Percentiles rank a stretch among this genome's conserved stretches.
phyloP scores from a whole-genome alignment of 1,140 invertebrate genomes.

The Berghia stephanieae region DNA sequence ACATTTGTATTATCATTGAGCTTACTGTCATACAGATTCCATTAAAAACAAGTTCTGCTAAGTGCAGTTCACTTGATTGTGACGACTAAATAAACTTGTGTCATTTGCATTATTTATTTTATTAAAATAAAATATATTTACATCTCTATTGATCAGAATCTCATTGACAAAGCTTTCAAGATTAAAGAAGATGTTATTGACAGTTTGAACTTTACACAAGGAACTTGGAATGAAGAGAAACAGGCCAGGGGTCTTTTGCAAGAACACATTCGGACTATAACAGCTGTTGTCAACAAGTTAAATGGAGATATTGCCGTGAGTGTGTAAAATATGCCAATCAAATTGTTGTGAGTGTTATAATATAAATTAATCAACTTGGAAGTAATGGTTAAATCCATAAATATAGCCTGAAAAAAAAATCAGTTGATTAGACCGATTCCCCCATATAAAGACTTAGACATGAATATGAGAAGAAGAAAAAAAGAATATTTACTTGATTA shows the following conservation, averaged over 20 bases:
- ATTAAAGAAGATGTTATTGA: conserved; percentile 66
- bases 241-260: conserved; percentile 57
- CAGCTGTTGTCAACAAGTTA: conserved; percentile 60
- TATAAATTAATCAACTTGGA: too few species aligned
- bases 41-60: neutral
- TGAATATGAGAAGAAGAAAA: too few species aligned
- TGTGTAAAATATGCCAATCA: too few species aligned
- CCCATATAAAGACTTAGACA: too few species aligned
- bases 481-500: too few species aligned
- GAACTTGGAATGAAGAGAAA: conserved; percentile 64
- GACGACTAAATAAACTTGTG: neutral
- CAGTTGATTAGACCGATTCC: too few species aligned
- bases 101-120: neutral
- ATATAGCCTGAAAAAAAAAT: too few species aligned
- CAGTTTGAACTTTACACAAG: conserved; percentile 62
- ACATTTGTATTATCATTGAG: neutral
- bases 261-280: conserved; percentile 65
- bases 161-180: conserved; percentile 61
- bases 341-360: too few species aligned
- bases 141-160: conserved; percentile 34
- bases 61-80: neutral
- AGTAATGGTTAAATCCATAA: too few species aligned
- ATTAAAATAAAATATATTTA: conserved; percentile 37
- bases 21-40: neutral
- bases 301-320: conserved; percentile 63